phyloP scores from a whole-genome alignment of 2,888 invertebrate genomes.

The Chrysolina americana region DNA sequence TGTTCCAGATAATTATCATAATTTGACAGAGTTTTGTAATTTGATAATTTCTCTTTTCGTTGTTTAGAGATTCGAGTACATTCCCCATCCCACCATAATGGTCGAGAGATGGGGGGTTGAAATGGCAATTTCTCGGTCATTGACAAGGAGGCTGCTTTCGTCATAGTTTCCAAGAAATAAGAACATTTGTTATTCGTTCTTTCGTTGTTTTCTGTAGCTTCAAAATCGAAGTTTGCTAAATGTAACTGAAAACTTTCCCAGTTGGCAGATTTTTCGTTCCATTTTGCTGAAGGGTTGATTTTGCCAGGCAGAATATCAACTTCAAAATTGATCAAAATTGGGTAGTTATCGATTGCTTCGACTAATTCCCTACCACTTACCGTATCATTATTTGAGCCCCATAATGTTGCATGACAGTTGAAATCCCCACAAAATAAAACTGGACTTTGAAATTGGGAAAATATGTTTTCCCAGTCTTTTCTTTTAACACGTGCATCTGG shows the following conservation, averaged over 20 bases:
- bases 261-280: not conserved
- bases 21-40: slow-evolving; percentile 7
- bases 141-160: slow-evolving; percentile 6
- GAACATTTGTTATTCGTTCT: slow-evolving; percentile 3
- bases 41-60: slow-evolving; percentile 1
- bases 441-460: slow-evolving; percentile 9
- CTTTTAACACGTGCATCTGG: slow-evolving; percentile 5
- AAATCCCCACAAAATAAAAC: slow-evolving; percentile 21
- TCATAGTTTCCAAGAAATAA: not conserved
- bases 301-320: slow-evolving; percentile 17
- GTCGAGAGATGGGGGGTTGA: not conserved
- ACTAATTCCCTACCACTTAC: slow-evolving; percentile 14
- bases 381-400: slow-evolving; percentile 13
- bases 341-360: slow-evolving; percentile 18
- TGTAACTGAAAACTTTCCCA: not conserved
- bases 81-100: slow-evolving; percentile 5
- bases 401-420: slow-evolving; percentile 18
- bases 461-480: slow-evolving; percentile 23
- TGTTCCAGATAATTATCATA: not conserved
- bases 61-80: slow-evolving; percentile 12
- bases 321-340: slow-evolving; percentile 16
- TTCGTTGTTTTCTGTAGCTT: not conserved
- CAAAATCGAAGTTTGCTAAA: not conserved
- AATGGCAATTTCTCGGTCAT: not conserved
- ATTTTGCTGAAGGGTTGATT: slow-evolving; percentile 10